Evolutionary conservation across 2,797 vertebrate species (phyloP).

Genomic region (Eurystomus glaucurus): DNA sequence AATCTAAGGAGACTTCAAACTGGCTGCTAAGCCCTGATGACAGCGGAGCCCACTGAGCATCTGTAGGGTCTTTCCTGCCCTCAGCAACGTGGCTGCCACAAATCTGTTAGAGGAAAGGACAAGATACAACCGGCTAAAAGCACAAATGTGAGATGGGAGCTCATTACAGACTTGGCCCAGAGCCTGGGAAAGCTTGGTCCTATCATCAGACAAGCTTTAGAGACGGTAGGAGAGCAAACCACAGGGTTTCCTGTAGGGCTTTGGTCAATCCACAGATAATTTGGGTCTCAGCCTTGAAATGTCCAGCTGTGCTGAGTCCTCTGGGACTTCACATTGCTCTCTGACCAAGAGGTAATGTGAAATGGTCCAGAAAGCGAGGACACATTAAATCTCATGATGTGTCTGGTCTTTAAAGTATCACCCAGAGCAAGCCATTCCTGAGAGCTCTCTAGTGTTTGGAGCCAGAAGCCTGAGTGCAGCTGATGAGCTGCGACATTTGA

Average conservation of each 20-base stretch:
- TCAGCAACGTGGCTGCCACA: background rate
- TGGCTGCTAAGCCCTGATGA: background rate
- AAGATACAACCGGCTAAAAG: background rate
- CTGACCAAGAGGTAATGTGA: background rate
- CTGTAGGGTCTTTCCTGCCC: background rate
- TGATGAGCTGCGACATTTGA: background rate
- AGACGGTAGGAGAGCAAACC: background rate
- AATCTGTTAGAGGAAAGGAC: background rate
- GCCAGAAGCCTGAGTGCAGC: background rate
- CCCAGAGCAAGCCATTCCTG: background rate
- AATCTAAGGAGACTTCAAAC: background rate
- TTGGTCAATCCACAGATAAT: background rate
- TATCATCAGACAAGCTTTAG: background rate
- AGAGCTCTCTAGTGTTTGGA: background rate
- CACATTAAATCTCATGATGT: accelerated
- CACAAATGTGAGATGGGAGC: background rate
- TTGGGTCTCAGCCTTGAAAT: background rate
- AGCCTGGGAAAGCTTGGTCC: background rate
- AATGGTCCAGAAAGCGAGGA: background rate
- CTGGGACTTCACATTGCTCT: background rate
- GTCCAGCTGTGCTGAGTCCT: background rate
- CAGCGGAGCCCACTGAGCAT: background rate
- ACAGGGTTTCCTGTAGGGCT: background rate
- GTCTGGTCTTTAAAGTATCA: too few relatives aligned
- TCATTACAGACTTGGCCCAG: background rate